These are phyloP conservation scores for Aquatica leii DNA, from an alignment of 2,888 invertebrate genomes.

Conservation along the genomic window DNA sequence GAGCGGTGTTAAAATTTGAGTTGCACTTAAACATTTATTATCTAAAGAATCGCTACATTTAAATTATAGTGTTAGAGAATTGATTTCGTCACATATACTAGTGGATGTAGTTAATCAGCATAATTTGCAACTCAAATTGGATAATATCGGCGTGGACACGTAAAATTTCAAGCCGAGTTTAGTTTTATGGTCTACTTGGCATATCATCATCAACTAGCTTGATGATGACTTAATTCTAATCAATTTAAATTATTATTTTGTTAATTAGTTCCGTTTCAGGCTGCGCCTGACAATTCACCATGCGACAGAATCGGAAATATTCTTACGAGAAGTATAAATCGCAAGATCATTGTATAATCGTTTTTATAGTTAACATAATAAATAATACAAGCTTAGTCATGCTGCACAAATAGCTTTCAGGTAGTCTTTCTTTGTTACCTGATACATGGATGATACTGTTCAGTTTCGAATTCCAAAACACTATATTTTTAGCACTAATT, in stretches of 20 bases:
- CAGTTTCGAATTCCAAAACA: background rate
- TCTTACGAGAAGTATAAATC: too few species aligned
- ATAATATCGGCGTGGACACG: conserved; percentile 22
- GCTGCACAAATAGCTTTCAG: conserved; percentile 1
- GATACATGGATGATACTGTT: background rate
- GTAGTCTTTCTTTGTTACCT: background rate
- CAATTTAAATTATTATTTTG: too few species aligned
- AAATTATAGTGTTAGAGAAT: background rate
- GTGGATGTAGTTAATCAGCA: conserved; percentile 18
- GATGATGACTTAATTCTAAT: conserved; percentile 22
- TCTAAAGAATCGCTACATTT: background rate
- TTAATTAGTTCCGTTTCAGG: too few species aligned
- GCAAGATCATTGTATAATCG: too few species aligned
- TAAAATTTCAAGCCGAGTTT: conserved; percentile 13
- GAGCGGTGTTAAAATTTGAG: too few species aligned
- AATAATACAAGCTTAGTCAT: conserved; percentile 8
- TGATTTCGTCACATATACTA: background rate
- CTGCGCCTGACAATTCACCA: too few species aligned
- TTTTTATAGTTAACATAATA: too few species aligned
- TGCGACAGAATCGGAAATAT: too few species aligned
- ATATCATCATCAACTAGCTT: background rate
- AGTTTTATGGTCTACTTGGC: conserved; percentile 20
- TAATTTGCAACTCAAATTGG: conserved; percentile 22
- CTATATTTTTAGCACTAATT: background rate
- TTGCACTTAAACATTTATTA: too few species aligned